A percentile compares a stretch with the other conserved stretches of the same genome.
Evolutionary conservation across 1,140 invertebrate genomes (phyloP).

Genomic region (Saccostrea echinata): DNA sequence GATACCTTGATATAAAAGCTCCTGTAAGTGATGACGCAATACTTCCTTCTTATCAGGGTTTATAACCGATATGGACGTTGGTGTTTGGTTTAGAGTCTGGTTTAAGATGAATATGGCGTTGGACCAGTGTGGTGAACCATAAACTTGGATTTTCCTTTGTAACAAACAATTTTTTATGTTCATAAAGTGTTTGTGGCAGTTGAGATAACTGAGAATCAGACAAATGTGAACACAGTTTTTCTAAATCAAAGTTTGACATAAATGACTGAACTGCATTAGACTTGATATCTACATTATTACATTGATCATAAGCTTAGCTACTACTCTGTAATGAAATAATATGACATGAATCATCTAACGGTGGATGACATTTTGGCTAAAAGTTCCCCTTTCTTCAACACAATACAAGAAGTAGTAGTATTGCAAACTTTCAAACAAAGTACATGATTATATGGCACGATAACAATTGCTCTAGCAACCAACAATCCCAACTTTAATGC

Average conservation of each 20-base stretch:
- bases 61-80: slow-evolving; percentile 45
- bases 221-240: background rate
- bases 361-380: slow-evolving; percentile 14
- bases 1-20: slow-evolving; percentile 49
- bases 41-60: slow-evolving; percentile 48
- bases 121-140: slow-evolving; percentile 29
- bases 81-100: slow-evolving; percentile 43
- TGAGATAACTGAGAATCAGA: background rate
- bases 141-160: slow-evolving; percentile 47
- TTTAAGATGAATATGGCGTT: slow-evolving; percentile 48
- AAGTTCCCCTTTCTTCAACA: background rate
- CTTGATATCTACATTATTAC: slow-evolving; percentile 21
- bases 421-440: slow-evolving; percentile 34
- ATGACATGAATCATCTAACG: slow-evolving; percentile 7
- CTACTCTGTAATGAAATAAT: background rate
- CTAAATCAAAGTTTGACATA: background rate
- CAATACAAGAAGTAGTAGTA: background rate
- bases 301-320: background rate
- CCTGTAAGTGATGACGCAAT: slow-evolving; percentile 48
- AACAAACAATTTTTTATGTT: slow-evolving; percentile 50
- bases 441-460: background rate
- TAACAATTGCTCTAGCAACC: slow-evolving; percentile 2
- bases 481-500: background rate
- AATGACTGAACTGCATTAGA: background rate
- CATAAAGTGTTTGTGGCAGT: slow-evolving; percentile 16